Base-by-base conservation (phyloP, 2,113 vertebrate species). In the Arizona elegans region DNA sequence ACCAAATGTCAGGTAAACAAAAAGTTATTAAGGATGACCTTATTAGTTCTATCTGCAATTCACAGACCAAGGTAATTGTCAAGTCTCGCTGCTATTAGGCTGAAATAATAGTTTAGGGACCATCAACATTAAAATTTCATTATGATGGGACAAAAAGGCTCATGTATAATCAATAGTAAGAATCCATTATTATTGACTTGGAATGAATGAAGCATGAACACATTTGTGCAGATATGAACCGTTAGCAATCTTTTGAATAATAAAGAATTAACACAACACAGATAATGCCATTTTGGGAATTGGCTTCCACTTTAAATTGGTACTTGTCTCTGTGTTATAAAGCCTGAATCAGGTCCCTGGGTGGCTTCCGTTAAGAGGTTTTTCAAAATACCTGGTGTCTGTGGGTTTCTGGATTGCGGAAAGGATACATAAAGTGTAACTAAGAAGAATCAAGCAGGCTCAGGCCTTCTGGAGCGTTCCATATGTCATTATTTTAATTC, bases 91-190 rank as follows among this genome's bases (percentile, higher is more conserved):
- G 98, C 98, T 97, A 96, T 97, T 97, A 98, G 97, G 97, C 98
- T 97, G 97, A 98, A 98, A 98, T 98, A 98, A 98, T 98, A 95
- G 97, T 97, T 97, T 96, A 92, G 96, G 97, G 95, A 98, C 97
- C 98, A 97, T 97, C 98, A 97, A 98, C 98, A 98, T 98, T 97
- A 98, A 98, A 98, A 98, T 98, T 98, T 98, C 98, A 99, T 99
- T 98, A 98, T 98, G 98, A 98, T 97, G 97, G 98, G 98, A 98
- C 98, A 98, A 98, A 98, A 97, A 98, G 98, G 98, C 98, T 98
- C 98, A 98, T 98, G 98, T 98, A 95, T 97, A 98, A 98, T 99
- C 98, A 98, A 99, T 99, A 98, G 95, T 97, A 97, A 97, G 95
- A 98, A 98, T 98, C 98, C 98, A 98, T 98, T 98, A 98, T 98